phyloP scores from a whole-genome alignment of 2,797 vertebrate species.

The Platyrinchus mystaceus region DNA sequence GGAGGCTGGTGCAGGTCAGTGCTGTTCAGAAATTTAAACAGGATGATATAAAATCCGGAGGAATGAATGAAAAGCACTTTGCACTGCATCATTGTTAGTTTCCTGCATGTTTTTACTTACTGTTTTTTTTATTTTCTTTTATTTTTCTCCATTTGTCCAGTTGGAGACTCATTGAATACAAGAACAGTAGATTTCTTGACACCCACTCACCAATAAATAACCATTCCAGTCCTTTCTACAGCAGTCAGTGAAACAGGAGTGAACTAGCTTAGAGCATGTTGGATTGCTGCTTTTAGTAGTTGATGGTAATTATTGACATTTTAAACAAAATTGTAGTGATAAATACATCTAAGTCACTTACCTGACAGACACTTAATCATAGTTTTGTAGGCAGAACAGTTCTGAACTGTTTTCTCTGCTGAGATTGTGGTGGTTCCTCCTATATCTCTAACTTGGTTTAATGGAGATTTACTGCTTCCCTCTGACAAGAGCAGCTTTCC shows the following conservation, averaged over 20 bases:
- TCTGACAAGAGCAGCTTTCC: constrained; percentile 37
- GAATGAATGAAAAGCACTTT: neutral
- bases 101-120: neutral
- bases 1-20: neutral
- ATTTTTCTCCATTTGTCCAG: neutral
- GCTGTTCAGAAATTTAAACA: neutral
- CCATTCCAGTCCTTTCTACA: neutral
- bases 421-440: neutral
- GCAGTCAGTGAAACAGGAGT: neutral
- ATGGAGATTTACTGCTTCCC: constrained; percentile 74
- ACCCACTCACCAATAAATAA: neutral
- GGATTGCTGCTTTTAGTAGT: neutral
- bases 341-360: neutral
- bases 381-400: constrained; percentile 60
- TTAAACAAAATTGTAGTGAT: neutral
- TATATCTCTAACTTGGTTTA: neutral
- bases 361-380: neutral
- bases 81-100: neutral
- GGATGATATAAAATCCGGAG: neutral
- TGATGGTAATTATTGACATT: neutral
- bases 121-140: neutral
- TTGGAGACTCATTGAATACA: neutral
- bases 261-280: neutral
- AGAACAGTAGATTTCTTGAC: neutral
- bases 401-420: neutral